Evolutionary conservation across 2,888 invertebrate genomes (phyloP), one percentile per base, ranked within the genome.

Genomic region (Nycteola revayana): DNA sequence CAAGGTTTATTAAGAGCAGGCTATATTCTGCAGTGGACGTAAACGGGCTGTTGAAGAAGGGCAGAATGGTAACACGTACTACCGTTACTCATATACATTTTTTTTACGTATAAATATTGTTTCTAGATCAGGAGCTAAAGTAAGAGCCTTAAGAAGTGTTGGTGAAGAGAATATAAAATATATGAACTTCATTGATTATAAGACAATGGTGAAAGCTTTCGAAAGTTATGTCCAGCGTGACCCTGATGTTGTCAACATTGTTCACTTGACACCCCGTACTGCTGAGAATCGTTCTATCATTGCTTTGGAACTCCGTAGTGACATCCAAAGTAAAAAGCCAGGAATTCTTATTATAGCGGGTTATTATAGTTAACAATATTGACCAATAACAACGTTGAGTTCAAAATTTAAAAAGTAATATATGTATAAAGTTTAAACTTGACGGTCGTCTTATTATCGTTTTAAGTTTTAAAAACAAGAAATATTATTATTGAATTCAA

Each of bases 281-380:
- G 40, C 47, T n/a, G 60, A 66, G 32, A 87, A 87, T 32, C 66
- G 75, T 1, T 73, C 62, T 20, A 62, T 88, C 6, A 14, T 80
- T 9, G 78, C 85, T 4, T 36, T 88, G n/a, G 80, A 86, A 42
- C 56, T 88, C 18, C 75, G 67, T 4, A 87, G 85, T 43, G 88
- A 88, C 29, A 66, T 44, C 10, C 64, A 67, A 10, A 77, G 69
- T 38, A 75, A 55, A 24, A 88, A 88, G 42, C 87, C 86, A 11
- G 88, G 88, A 9, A 84, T 88, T 46, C 72, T 87, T 6, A 58
- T 88, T 7, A 56, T 87, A 39, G 87, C 79, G 63, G 81, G 87
- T n/a, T n/a, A n/a, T n/a, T n/a, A n/a, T n/a, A n/a, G n/a, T n/a
- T n/a, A n/a, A n/a, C n/a, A n/a, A n/a, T n/a, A n/a, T n/a, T n/a